Evolutionary conservation across 2,797 vertebrate species (phyloP).

Genomic region (Chaenodraco wilsoni): DNA sequence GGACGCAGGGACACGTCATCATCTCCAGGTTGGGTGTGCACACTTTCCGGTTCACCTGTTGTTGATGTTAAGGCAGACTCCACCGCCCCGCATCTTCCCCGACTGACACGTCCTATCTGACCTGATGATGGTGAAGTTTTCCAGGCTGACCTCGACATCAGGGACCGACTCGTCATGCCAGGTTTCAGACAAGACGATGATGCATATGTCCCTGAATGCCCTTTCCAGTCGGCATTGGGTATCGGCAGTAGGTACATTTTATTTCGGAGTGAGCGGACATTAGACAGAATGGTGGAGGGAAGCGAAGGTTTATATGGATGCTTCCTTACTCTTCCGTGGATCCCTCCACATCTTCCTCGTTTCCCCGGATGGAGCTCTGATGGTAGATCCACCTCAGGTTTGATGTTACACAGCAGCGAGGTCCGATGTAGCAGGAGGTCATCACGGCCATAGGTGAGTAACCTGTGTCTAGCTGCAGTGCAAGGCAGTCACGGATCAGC

Average conservation of each 20-base stretch:
- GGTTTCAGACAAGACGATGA: neutral
- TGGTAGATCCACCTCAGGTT: neutral
- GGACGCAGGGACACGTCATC: no score
- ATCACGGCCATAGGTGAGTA: no score
- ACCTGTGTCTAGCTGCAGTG: no score
- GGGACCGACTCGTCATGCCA: neutral
- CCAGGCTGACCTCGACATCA: neutral
- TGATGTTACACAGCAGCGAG: no score
- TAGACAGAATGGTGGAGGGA: neutral
- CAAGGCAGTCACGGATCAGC: no score
- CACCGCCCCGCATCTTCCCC: no score
- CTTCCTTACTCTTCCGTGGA: neutral
- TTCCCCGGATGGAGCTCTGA: neutral
- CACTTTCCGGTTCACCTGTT: no score
- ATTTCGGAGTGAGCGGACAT: neutral
- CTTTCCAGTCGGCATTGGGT: neutral
- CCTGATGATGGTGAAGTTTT: neutral
- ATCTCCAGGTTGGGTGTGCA: no score
- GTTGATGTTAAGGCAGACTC: no score
- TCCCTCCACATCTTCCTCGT: neutral
- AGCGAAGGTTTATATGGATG: neutral
- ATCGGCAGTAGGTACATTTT: neutral
- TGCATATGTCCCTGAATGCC: neutral
- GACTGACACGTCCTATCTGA: no score
- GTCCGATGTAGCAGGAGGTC: no score